Base-by-base conservation (phyloP, 1,140 invertebrate genomes). In the Steinernema feltiae region DNA sequence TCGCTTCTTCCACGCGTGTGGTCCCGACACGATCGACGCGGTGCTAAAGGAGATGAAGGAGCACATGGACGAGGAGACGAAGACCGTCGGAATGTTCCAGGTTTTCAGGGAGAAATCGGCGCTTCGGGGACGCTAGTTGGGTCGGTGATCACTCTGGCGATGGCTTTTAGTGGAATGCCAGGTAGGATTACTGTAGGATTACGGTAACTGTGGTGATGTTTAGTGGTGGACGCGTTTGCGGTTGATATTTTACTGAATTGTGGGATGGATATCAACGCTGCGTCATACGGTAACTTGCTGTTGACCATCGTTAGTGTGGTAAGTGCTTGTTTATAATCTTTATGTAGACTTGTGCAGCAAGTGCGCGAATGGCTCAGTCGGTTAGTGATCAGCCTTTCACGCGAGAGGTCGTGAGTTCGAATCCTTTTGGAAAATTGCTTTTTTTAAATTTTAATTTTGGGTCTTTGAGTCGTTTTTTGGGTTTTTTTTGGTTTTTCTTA, bases 81-180 rank as follows among this genome's bases (percentile, higher is more conserved):
- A 71, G 24, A 48, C 73, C 7, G 72, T 76, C 32, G 69, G 53
- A 48, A 77, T 83, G 74, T 30, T 79, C 21, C 77, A 81, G 31
- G 32, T 83, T 3, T 30, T 78, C n/a, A 79, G 69, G 53, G 74
- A 79, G 27, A 73, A n/a, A 15, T 71, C 69, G 0, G 53, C 77
- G 32, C 71, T 80, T 12, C 32, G 81, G 15, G 76, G 27, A 82
- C 80, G 27, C 32, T 80, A 15, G 77, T 83, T 18, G 83, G 82
- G 32, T 46, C 72, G 18, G 76, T 84, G 15, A 75, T 83, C 2
- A 74, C 83, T 17, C 78, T 84, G 46, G 80, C 83, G 3, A 85
- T 84, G 83, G 79, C 82, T 35, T 84, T 84, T 74, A 82, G 82
- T 72, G 82, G 82, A 71, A 81, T 85, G 73, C 82, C 83, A n/a